These are phyloP conservation scores for Autographa gamma DNA, from an alignment of 2,888 invertebrate species.

Conservation along the genomic window DNA sequence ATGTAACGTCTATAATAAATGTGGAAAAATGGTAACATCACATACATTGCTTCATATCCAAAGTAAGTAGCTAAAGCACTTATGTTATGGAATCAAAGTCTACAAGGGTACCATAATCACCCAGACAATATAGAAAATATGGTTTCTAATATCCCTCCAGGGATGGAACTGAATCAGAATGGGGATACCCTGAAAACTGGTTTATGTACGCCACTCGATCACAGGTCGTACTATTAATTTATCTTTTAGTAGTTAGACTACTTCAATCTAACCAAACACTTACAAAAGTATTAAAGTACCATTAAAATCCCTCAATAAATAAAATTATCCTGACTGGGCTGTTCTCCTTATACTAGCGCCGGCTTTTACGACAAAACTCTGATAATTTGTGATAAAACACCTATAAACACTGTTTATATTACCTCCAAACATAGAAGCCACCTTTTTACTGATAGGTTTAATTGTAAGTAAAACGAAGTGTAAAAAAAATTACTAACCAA, in stretches of 20 bases:
- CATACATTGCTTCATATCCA: too few species aligned
- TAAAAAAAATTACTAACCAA: neutral
- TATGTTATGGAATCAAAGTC: too few species aligned
- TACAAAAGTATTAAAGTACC: neutral
- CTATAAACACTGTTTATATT: neutral
- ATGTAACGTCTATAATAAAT: too few species aligned
- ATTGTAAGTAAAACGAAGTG: neutral
- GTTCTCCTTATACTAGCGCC: neutral
- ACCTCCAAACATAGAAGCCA: neutral
- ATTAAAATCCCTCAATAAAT: neutral
- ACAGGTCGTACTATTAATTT: neutral
- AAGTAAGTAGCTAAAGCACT: too few species aligned
- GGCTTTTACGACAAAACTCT: neutral
- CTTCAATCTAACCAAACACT: neutral
- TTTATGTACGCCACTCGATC: too few species aligned
- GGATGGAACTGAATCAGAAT: too few species aligned
- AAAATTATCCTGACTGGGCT: slow-evolving; percentile 1
- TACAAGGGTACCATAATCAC: too few species aligned
- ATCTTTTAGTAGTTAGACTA: too few species aligned
- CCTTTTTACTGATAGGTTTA: neutral
- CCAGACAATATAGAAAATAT: too few species aligned
- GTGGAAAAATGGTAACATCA: too few species aligned
- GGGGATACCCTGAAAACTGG: too few species aligned
- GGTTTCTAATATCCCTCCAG: too few species aligned
- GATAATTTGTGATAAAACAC: neutral